Conservation (phyloP, 2,113 vertebrate species). For the Cyanistes caeruleus region DNA sequence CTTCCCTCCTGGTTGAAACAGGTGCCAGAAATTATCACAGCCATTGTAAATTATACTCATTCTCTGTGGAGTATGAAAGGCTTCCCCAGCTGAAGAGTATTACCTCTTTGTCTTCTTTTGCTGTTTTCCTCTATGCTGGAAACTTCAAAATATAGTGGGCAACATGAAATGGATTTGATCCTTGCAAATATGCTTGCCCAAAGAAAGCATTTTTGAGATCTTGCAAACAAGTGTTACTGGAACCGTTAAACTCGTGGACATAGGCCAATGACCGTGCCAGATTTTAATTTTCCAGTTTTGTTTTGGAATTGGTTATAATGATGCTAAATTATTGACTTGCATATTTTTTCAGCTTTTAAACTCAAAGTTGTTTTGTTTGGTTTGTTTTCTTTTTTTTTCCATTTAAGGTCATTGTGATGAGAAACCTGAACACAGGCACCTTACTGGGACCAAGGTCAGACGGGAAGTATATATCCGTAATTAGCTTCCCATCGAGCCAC, state of each 20-base stretch:
- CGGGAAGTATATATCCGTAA: neutral
- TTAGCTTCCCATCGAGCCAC: neutral
- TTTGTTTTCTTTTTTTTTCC: neutral
- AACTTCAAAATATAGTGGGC: neutral
- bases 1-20: neutral
- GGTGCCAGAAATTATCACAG: neutral
- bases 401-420: constrained; percentile 70
- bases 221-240: neutral
- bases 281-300: neutral
- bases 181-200: neutral
- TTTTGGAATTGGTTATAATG: neutral
- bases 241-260: neutral
- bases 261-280: neutral
- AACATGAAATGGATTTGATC: neutral
- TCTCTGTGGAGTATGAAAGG: neutral
- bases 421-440: neutral
- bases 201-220: neutral
- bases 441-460: constrained; percentile 49
- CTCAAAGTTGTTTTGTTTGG: neutral
- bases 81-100: neutral
- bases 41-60: neutral
- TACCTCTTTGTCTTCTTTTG: neutral
- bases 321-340: neutral
- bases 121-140: neutral
- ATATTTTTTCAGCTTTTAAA: neutral